phyloP scores from a whole-genome alignment of 2,113 vertebrate genomes.

The Catharus fuscescens region DNA sequence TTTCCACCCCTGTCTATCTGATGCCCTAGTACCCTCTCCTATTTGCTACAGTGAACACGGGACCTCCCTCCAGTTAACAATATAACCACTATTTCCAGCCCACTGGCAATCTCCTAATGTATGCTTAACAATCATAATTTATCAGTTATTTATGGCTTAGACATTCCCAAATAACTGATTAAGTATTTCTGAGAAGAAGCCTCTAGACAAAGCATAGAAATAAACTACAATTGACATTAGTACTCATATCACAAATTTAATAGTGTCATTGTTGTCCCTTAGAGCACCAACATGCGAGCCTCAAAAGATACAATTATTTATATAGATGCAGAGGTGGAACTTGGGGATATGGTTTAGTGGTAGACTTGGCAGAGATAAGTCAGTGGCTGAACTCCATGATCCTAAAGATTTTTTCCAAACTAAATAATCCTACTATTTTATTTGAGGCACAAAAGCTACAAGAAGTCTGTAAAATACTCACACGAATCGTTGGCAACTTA shows the following conservation, averaged over 20 bases:
- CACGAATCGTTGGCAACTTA: background rate
- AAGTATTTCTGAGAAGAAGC: background rate
- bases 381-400: background rate
- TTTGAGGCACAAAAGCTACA: background rate
- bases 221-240: background rate
- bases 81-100: background rate
- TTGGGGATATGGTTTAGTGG: background rate
- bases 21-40: background rate
- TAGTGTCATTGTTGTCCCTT: background rate
- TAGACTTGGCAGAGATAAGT: background rate
- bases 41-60: accelerated
- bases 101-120: background rate
- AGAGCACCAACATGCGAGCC: background rate
- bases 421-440: background rate
- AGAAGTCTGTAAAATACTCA: background rate
- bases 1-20: background rate
- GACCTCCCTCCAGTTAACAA: background rate
- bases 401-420: background rate
- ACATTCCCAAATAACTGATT: background rate
- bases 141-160: background rate
- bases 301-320: background rate
- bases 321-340: background rate
- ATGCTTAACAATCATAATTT: background rate
- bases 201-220: constrained; percentile 2
- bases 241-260: background rate